phyloP scores from a whole-genome alignment of 1,140 invertebrate species.

The Dendroctonus ponderosae region DNA sequence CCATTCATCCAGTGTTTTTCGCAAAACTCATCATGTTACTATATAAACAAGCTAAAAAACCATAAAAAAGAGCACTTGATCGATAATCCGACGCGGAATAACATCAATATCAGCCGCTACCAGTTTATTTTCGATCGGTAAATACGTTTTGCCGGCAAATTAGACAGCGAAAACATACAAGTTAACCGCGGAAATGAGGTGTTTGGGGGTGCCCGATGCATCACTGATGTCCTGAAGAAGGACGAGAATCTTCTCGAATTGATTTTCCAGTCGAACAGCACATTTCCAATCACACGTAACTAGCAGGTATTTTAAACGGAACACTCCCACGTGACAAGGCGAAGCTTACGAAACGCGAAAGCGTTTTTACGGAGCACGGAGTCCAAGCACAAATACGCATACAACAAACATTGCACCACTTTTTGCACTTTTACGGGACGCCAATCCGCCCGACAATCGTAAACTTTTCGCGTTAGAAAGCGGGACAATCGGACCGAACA shows the following conservation, averaged over 20 bases:
- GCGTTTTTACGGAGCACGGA: slow-evolving; percentile 18
- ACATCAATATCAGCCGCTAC: slow-evolving; percentile 22
- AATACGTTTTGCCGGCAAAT: slow-evolving; percentile 39
- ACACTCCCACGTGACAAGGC: slow-evolving; percentile 47
- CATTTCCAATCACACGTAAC: slow-evolving; percentile 14
- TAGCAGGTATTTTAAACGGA: slow-evolving; percentile 36
- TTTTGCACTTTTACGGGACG: slow-evolving; percentile 39
- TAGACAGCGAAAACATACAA: slow-evolving; percentile 39
- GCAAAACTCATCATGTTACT: slow-evolving; percentile 35
- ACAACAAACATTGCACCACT: slow-evolving; percentile 49
- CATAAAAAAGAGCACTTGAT: slow-evolving; percentile 35
- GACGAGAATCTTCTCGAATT: slow-evolving; percentile 4
- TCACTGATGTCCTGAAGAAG: background rate
- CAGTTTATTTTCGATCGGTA: slow-evolving; percentile 19
- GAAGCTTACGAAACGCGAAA: slow-evolving; percentile 38
- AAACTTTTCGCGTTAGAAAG: background rate
- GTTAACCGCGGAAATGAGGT: slow-evolving; percentile 11
- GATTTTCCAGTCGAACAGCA: slow-evolving; percentile 11
- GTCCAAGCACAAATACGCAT: slow-evolving; percentile 38
- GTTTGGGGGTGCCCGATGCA: background rate
- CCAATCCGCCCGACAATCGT: slow-evolving; percentile 10
- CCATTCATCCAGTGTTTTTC: slow-evolving; percentile 59
- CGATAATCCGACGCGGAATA: slow-evolving; percentile 30
- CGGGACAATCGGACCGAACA: background rate
- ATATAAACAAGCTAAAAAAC: slow-evolving; percentile 31